These are phyloP conservation scores for Nephotettix cincticeps DNA, from an alignment of 1,140 invertebrate genomes.

Conservation along the genomic window DNA sequence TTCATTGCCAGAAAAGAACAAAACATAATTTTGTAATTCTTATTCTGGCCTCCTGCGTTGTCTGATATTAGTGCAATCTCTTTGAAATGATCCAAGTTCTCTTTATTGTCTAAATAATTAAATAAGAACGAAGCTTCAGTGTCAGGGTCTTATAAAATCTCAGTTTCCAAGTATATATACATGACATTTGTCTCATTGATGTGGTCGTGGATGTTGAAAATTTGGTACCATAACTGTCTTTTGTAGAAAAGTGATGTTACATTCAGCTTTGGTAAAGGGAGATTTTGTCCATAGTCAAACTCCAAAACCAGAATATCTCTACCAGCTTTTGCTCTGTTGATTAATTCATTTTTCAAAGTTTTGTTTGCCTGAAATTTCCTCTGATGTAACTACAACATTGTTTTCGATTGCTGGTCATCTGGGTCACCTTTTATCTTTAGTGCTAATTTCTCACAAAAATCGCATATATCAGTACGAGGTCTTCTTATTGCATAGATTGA, in stretches of 20 bases:
- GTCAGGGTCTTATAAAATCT: slow-evolving; percentile 20
- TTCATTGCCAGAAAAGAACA: slow-evolving; percentile 1
- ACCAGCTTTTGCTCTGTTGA: slow-evolving; percentile 16
- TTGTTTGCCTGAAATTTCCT: slow-evolving; percentile 23
- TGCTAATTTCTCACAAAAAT: slow-evolving; percentile 19
- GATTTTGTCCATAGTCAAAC: slow-evolving; percentile 34
- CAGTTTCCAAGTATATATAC: slow-evolving; percentile 25
- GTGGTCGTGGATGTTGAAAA: slow-evolving; percentile 31
- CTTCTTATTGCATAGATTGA: slow-evolving; percentile 24
- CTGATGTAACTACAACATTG: slow-evolving; percentile 7
- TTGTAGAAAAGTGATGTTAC: slow-evolving; percentile 31
- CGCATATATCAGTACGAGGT: slow-evolving; percentile 27
- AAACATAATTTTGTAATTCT: slow-evolving; percentile 1
- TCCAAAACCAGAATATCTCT: slow-evolving; percentile 26
- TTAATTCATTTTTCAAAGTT: slow-evolving; percentile 12
- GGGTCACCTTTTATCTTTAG: slow-evolving; percentile 20
- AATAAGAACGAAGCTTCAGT: slow-evolving; percentile 13
- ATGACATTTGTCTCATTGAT: slow-evolving; percentile 15
- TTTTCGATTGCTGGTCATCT: slow-evolving; percentile 15
- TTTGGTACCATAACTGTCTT: slow-evolving; percentile 24
- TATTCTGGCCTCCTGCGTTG: slow-evolving; percentile 15
- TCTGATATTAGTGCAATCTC: slow-evolving; percentile 12
- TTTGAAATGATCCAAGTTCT: background rate
- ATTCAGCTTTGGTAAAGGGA: slow-evolving; percentile 29
- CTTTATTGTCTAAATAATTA: background rate